Base-by-base conservation (phyloP, 2,797 vertebrate genomes). In the Benthosema pterotum region DNA sequence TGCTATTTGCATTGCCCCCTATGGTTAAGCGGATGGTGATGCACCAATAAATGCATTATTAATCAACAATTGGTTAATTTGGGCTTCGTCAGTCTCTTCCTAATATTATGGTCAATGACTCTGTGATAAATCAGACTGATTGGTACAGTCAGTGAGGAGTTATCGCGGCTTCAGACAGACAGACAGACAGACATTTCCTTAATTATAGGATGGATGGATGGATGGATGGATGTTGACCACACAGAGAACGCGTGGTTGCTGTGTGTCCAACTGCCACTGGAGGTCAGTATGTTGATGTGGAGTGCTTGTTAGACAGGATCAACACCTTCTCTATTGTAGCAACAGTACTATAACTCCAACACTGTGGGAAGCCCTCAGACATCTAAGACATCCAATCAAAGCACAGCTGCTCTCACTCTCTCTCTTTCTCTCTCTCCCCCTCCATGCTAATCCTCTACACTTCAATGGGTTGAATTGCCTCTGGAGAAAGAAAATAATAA, bases 241-340 rank as follows among this genome's bases (percentile, higher is more conserved):
- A 38, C 32, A 32, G 43, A 45, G 11, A 14, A 11, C 43, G 11
- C 3, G 2, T 11, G 8, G 8, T 38, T 74, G 68, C 57, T 54
- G 17, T 69, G 42, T 45, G 14, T 63, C 16, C 14, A 19, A 14
- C 52, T 52, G 42, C 66, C 68, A 69, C 63, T 42, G 52, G 66
- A 76, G 65, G 71, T 73, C 68, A 72, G 65, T 57, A 67, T 75
- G 53, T 62, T 47, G 65, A 47, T 67, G 22, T 51, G 13, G 32
- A 46, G 32, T 15, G 43, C 55, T 63, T 54, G 42, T 42, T 72
- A 69, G 52, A 50, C 45, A 42, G 52, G 60, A 79, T 64, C 71
- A 68, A 5, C 53, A 11, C 13, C 11, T 65, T 50, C 15, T 62
- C 46, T 25, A 13, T 43, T 67, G 47, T 49, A 22, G 22, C n/a